Evolutionary conservation across 2,113 vertebrate genomes (phyloP).

Genomic region (Dryoscopus gambensis): DNA sequence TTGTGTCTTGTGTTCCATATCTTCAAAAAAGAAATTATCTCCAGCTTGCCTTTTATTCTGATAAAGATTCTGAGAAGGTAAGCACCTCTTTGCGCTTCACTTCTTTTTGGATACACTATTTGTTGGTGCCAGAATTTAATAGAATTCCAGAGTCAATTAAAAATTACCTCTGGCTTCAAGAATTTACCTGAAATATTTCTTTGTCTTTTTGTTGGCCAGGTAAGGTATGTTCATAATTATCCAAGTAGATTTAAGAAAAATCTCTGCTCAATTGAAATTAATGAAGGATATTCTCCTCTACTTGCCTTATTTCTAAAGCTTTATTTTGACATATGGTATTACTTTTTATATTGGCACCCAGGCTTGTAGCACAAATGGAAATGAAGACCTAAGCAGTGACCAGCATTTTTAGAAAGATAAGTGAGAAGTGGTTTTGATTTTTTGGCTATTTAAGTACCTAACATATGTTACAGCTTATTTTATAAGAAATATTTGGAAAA

Average conservation of each 20-base stretch:
- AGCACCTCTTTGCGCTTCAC: background rate
- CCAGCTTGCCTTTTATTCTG: background rate
- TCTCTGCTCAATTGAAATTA: background rate
- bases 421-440: background rate
- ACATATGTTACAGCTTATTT: conserved; percentile 6
- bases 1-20: background rate
- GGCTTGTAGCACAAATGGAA: background rate
- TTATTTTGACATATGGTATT: conserved; percentile 31
- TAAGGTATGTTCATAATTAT: background rate
- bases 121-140: background rate
- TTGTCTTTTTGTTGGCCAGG: background rate
- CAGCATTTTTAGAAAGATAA: background rate
- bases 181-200: background rate
- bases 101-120: background rate
- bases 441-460: background rate
- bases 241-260: background rate
- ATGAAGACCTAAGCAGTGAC: background rate
- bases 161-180: background rate
- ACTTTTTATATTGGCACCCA: background rate
- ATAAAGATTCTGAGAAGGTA: background rate
- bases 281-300: background rate
- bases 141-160: background rate
- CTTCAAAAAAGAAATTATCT: background rate
- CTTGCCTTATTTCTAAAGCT: background rate
- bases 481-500: background rate